phyloP scores from a whole-genome alignment of 2,888 invertebrate species.

The Chaitophorus viminalis region DNA sequence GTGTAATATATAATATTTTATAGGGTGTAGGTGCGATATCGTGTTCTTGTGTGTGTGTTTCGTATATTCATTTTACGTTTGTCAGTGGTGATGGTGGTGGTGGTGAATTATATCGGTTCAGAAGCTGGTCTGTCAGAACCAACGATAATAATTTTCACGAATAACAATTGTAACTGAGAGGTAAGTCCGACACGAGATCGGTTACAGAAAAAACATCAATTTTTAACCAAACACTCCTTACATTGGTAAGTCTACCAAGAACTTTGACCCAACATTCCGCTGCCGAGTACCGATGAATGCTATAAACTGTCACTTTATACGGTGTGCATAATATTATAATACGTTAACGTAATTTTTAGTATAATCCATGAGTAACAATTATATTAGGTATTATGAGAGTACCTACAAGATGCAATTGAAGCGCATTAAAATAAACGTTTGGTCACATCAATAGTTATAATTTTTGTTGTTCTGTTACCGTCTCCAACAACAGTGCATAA shows the following conservation, averaged over 20 bases:
- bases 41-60: background rate
- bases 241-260: background rate
- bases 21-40: too few relatives aligned
- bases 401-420: too few relatives aligned
- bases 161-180: conserved; percentile 4
- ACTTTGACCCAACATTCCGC: background rate
- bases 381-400: too few relatives aligned
- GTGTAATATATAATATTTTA: too few relatives aligned
- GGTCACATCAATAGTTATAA: too few relatives aligned
- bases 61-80: background rate
- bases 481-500: too few relatives aligned
- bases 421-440: too few relatives aligned
- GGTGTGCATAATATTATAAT: too few relatives aligned
- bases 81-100: background rate
- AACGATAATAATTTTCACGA: conserved; percentile 5
- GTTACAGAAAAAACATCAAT: background rate
- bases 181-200: background rate
- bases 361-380: too few relatives aligned
- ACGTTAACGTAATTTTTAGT: too few relatives aligned
- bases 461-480: too few relatives aligned
- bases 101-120: conserved; percentile 13
- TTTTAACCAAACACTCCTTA: background rate
- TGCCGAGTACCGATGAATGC: background rate
- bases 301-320: background rate
- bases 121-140: background rate